Evolutionary conservation across 2,113 vertebrate genomes (phyloP), one percentile per base, ranked within the genome.

Genomic region (Eidolon helvum): DNA sequence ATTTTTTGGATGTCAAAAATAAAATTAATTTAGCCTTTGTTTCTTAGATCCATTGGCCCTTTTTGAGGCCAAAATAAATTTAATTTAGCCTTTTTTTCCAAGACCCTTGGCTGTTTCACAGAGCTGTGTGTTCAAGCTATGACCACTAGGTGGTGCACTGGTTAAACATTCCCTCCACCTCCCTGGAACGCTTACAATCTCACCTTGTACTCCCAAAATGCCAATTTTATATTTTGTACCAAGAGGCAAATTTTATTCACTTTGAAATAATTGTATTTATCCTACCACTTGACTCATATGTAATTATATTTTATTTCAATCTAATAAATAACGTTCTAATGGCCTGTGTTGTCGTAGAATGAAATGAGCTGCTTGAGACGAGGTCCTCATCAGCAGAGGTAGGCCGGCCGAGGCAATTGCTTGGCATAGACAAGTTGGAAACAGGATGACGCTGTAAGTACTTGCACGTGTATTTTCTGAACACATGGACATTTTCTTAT

Each of bases 91-190:
- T n/a, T 7, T 69, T 50, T 50, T 68, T 18, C 10, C 50, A 50
- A 16, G 50, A 16, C 50, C 50, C 15, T 63, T 63, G 59, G 28
- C 59, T 28, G 59, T 48, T 87, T 68, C 68, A 55, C 2, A 35
- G 57, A 86, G 55, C 11, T 0, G 0, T 43, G 45, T 82, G 18
- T 92, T 82, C 72, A 93, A 33, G 24, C 1, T 7, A 50, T 94
- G 72, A 50, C 86, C 97, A 82, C 96, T 96, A 97, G 96, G 87
- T 91, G 97, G 95, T 86, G 88, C 35, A n/a, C 87, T 68, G 19
- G 87, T 92, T 82, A 95, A 97, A 83, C 78, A 63, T 79, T 97
- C 53, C 7, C 68, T 86, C 53, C 82, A 59, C 65, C 21, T 90
- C 4, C 28, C 8, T 0, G 7, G 48, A 0, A 12, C 1, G 3